These are phyloP conservation scores for Steinernema feltiae DNA, from an alignment of 1,140 invertebrate genomes.

Conservation along the genomic window DNA sequence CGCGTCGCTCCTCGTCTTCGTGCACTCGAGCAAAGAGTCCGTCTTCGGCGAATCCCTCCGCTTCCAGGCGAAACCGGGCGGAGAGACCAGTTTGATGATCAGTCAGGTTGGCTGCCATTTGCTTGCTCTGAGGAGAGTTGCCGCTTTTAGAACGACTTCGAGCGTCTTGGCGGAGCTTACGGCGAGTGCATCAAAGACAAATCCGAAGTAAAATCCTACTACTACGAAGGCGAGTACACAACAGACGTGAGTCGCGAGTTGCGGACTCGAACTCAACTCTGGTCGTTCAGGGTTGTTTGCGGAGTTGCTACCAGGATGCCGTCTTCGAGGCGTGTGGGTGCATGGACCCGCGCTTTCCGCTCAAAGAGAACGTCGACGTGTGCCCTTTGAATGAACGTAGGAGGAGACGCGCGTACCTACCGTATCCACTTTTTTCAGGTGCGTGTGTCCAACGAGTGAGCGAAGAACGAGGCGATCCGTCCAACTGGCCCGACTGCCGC, in stretches of 20 bases:
- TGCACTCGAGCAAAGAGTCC: background rate
- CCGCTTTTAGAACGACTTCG: constrained; percentile 23
- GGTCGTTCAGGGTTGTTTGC: constrained; percentile 27
- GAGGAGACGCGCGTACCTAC: background rate
- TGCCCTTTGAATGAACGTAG: constrained; percentile 23
- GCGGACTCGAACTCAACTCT: background rate
- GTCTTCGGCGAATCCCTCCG: background rate
- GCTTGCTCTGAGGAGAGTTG: too few relatives aligned
- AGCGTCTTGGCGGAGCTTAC: constrained; percentile 31
- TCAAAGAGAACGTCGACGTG: background rate
- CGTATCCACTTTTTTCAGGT: constrained; percentile 13
- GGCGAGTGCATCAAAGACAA: constrained; percentile 29
- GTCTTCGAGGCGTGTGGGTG: constrained; percentile 23
- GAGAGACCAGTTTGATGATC: background rate
- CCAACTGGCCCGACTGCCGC: constrained; percentile 19
- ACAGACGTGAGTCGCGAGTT: constrained; percentile 22
- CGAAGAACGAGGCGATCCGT: constrained; percentile 24
- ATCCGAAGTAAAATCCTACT: constrained; percentile 27
- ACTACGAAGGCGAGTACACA: constrained; percentile 31
- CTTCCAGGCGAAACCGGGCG: background rate
- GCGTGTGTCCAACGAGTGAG: constrained; percentile 20
- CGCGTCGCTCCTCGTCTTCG: background rate
- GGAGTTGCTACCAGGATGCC: constrained; percentile 33
- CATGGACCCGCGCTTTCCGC: constrained; percentile 34
- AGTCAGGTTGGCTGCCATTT: background rate